These are phyloP conservation scores for Caenorhabditis briggsae DNA, from an alignment of 1,140 invertebrate genomes.

Conservation along the genomic window DNA sequence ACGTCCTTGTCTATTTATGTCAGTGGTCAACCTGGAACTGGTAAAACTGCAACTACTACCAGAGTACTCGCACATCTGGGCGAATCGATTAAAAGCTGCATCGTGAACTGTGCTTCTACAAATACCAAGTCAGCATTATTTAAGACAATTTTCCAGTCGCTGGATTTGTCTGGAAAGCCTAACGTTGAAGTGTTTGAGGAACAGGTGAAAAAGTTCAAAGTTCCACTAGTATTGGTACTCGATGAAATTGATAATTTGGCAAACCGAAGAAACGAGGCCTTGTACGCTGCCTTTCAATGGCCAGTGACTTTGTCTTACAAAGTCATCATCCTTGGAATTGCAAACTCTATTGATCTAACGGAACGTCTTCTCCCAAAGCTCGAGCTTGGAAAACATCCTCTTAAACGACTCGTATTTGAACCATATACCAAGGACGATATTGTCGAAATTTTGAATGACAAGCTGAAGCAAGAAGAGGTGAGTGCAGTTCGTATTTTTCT, in stretches of 20 bases:
- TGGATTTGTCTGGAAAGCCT: constrained; percentile 67
- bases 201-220: constrained; percentile 17
- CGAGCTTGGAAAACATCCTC: constrained; percentile 83
- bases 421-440: constrained; percentile 93
- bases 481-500: constrained; percentile 39
- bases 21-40: constrained; percentile 94
- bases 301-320: constrained; percentile 83
- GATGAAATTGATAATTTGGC: constrained; percentile 96
- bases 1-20: constrained; percentile 89
- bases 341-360: constrained; percentile 95
- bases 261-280: constrained; percentile 86
- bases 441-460: constrained; percentile 85
- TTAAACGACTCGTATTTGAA: constrained; percentile 87
- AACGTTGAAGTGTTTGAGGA: constrained; percentile 81
- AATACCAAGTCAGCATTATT: constrained; percentile 81
- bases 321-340: constrained; percentile 88
- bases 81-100: constrained; percentile 6
- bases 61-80: constrained; percentile 42
- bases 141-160: constrained; percentile 74
- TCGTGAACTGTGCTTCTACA: constrained; percentile 68
- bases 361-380: constrained; percentile 90
- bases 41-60: constrained; percentile 77
- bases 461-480: constrained; percentile 82
- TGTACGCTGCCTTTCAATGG: constrained; percentile 96
- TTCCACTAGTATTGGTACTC: constrained; percentile 82